phyloP scores from a whole-genome alignment of 2,888 invertebrate genomes.

The Zaprionus lineosus region DNA sequence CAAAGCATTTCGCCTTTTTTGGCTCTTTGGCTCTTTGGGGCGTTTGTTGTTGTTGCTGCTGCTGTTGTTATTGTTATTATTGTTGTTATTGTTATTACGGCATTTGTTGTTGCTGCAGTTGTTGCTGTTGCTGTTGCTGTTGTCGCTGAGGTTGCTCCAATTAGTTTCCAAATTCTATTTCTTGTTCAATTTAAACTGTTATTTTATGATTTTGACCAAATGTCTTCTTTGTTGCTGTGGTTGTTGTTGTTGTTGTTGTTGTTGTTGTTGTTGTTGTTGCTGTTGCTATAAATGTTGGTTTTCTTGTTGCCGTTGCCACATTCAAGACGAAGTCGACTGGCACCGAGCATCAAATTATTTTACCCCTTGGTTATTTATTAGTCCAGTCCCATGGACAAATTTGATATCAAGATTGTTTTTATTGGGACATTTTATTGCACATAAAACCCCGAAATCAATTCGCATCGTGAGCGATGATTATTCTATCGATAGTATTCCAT shows the following conservation, averaged over 20 bases:
- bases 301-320: too few relatives aligned
- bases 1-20: slow-evolving; percentile 61
- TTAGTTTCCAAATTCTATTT: slow-evolving; percentile 63
- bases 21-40: slow-evolving; percentile 14
- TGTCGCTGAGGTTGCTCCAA: slow-evolving; percentile 56
- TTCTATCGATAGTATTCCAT: too few relatives aligned
- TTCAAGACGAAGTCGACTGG: too few relatives aligned
- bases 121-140: slow-evolving; percentile 23
- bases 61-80: slow-evolving; percentile 58
- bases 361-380: slow-evolving; percentile 42
- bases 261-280: slow-evolving; percentile 3
- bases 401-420: too few relatives aligned
- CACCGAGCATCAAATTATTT: too few relatives aligned
- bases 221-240: slow-evolving; percentile 19
- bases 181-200: slow-evolving; percentile 59
- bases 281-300: background rate
- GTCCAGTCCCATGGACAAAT: slow-evolving; percentile 27
- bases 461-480: too few relatives aligned
- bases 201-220: slow-evolving; percentile 61
- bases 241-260: slow-evolving; percentile 7
- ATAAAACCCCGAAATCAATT: too few relatives aligned
- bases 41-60: slow-evolving; percentile 13
- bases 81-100: too few relatives aligned
- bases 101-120: slow-evolving; percentile 61
- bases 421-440: too few relatives aligned